phyloP scores from a whole-genome alignment of 2,888 invertebrate species.

The Mystacides longicornis region DNA sequence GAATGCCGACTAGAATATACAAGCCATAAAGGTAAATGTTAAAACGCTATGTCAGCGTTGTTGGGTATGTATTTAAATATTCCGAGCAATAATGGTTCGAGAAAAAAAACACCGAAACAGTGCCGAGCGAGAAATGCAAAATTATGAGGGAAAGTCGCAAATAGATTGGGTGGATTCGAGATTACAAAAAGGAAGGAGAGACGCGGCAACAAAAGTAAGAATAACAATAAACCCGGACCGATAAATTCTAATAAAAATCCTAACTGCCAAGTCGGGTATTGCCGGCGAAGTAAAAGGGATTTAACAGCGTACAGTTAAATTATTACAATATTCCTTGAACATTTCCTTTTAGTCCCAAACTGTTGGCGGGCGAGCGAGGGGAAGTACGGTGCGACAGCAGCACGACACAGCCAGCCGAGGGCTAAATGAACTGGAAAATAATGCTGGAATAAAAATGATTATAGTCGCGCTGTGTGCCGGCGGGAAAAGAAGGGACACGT shows the following conservation, averaged over 20 bases:
- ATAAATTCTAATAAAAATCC: slow-evolving; percentile 23
- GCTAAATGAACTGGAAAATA: slow-evolving; percentile 2
- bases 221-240: slow-evolving; percentile 22
- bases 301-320: slow-evolving; percentile 7
- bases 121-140: background rate
- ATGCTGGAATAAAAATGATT: background rate
- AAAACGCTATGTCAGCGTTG: too few species aligned
- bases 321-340: slow-evolving; percentile 9
- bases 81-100: background rate
- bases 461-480: background rate
- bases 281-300: slow-evolving; percentile 1
- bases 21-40: too few species aligned
- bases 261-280: slow-evolving; percentile 7
- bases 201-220: slow-evolving; percentile 11
- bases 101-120: background rate
- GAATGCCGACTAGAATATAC: too few species aligned
- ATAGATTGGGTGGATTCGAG: background rate
- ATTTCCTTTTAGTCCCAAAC: background rate
- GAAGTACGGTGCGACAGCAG: background rate
- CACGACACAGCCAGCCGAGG: background rate
- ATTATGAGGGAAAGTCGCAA: background rate
- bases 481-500: background rate
- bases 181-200: background rate
- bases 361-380: background rate
- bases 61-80: too few species aligned